These are phyloP conservation scores for Elgonia sp. DNA, from an alignment of 2,888 invertebrate species.

Conservation along the genomic window DNA sequence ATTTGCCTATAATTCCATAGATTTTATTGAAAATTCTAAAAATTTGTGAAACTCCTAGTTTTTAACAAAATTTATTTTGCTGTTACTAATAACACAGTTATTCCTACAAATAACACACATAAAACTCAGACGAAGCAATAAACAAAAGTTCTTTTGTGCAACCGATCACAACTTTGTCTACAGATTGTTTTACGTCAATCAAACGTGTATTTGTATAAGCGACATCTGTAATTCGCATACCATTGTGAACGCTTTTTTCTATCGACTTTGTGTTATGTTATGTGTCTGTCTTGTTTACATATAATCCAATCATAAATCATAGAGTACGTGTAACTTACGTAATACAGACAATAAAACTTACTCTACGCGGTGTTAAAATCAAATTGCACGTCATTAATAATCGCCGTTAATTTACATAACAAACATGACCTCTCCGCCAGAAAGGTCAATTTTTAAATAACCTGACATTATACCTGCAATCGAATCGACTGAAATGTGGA, in stretches of 20 bases:
- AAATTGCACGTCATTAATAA: constrained; percentile 18
- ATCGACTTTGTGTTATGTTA: constrained; percentile 64
- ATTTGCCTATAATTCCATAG: too few species aligned
- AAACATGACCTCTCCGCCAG: neutral
- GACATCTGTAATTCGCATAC: neutral
- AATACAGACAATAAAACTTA: constrained; percentile 18
- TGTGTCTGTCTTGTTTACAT: constrained; percentile 72
- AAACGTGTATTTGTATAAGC: constrained; percentile 10
- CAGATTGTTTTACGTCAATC: constrained; percentile 16
- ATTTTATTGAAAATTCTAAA: too few species aligned
- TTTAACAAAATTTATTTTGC: too few species aligned
- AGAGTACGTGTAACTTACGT: constrained; percentile 14
- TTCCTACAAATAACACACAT: neutral
- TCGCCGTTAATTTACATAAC: constrained; percentile 16
- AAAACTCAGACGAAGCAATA: neutral
- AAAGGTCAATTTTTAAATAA: constrained; percentile 19
- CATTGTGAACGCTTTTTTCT: neutral
- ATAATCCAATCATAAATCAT: constrained; percentile 9
- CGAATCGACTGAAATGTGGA: constrained; percentile 5
- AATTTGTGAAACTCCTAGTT: too few species aligned
- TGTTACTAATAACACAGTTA: neutral
- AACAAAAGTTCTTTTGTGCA: neutral
- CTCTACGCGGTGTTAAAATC: constrained; percentile 13
- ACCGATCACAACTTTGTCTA: constrained; percentile 7
- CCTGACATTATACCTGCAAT: neutral